Base-by-base conservation (phyloP, 2,797 vertebrate genomes). In the Syngnathus rostellatus region DNA sequence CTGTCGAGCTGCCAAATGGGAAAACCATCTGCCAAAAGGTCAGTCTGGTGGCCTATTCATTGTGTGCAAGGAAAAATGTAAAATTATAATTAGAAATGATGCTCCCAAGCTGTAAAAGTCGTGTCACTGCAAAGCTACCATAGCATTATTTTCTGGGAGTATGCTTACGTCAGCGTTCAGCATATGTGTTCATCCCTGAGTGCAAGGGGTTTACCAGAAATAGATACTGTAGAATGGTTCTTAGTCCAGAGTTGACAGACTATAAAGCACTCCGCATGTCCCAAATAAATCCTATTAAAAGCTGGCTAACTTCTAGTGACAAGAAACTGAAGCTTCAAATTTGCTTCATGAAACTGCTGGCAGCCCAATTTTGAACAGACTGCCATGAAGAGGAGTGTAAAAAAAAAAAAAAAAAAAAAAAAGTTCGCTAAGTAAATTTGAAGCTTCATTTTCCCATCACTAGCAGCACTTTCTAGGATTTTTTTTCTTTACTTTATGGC, bases 11-110 rank as follows among this genome's bases (percentile, higher is more conserved):
- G 67, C 88, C 77, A 70, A 91, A 91, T 0, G 92, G 85, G 38
- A 92, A 92, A 83, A 75, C 37, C 4, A 84, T 92, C 77, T 92
- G 78, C 46, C 92, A 93, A 63, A 93, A 85, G 92, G 94, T 96
- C 72, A 91, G 85, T 77, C 62, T 51, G 21, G 16, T 64, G 58
- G 58, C 63, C 16, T 55, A 16, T 25, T 25, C 6, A 3, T 46
- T 60, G 41, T 68, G 31, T 31, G 31, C 31, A 31, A 31, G 31
- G 31, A 31, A 31, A 31, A 31, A 3, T 21, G 50, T 10, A 5
- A 8, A 8, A 9, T n/a, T 51, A 43, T 14, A 21, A 21, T n/a
- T 21, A 51, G 1, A 50, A 19, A 17, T 50, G 16, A 19, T 6
- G 6, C 16, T 48, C 16, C 6, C 16, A 17, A 50, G 16, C 46